Base-by-base conservation (phyloP, 2,797 vertebrate species). In the Notamacropus eugenii region DNA sequence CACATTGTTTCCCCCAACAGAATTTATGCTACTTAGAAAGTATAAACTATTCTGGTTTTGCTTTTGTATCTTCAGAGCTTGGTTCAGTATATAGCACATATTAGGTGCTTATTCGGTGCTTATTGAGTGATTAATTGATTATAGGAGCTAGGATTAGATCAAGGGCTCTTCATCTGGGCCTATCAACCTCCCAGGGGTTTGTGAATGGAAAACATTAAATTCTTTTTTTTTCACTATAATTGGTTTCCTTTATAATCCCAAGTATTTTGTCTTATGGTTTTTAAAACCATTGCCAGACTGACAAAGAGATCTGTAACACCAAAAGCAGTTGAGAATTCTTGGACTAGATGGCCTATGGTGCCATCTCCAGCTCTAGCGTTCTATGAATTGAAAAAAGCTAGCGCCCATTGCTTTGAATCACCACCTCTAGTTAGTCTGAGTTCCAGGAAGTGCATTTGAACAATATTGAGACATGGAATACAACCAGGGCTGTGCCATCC, bases 401-500 rank as follows among this genome's bases (percentile, higher is more conserved):
- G 0, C 67, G 58, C 82, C 95, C 74, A 52, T 93, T 91, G 91
- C 55, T 50, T 0, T 74, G 55, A 95, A 29, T 54, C 92, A 90
- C 87, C n/a, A 16, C 92, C n/a, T 0, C 22, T 87, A 11, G 2
- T 82, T 82, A 6, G 57, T 28, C 46, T 92, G 90, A 91, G 82
- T 87, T n/a, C 0, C 8, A 13, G 40, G 22, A 50, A 87, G 54
- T 0, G 4, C n/a, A 93, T 91, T 2, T 0, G 27, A 24, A 55
- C 5, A 1, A 27, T 0, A 0, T 19, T 11, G 16, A 56, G 52
- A 90, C 92, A 54, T 52, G 34, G 4, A 28, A 27, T 29, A 27
- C 22, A 28, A 14, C 82, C 74, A 29, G 0, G 46, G 24, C 6
- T 16, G 4, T 91, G 50, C 54, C 87, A 93, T 67, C 57, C 13